Percentiles rank a stretch among this genome's conserved stretches.
phyloP scores from a whole-genome alignment of 2,888 invertebrate species.

The Exocentrus adspersus region DNA sequence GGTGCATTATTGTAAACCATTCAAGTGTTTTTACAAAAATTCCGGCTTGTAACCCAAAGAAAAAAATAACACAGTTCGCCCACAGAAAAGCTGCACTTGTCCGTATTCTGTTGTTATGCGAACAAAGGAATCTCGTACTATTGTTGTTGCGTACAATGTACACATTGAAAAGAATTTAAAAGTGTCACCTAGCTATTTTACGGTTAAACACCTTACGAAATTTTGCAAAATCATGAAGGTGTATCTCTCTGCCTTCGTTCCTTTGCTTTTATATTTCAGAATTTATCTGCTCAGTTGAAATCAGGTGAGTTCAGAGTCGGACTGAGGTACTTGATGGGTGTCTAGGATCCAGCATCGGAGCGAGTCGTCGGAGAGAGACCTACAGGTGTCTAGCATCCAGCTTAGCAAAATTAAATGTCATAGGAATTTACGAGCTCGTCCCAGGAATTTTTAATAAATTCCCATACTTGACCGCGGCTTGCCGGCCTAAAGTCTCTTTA shows the following conservation, averaged over 20 bases:
- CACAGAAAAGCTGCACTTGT: slow-evolving; percentile 47
- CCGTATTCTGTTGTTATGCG: slow-evolving; percentile 34
- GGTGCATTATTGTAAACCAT: slow-evolving; percentile 7
- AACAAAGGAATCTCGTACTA: slow-evolving; percentile 46
- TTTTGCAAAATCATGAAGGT: slow-evolving; percentile 10
- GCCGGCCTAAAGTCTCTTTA: too few species aligned
- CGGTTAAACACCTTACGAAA: slow-evolving; percentile 46
- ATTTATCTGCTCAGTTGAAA: neutral
- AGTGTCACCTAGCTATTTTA: slow-evolving; percentile 49
- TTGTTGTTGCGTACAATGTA: slow-evolving; percentile 46
- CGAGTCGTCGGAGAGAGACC: too few species aligned
- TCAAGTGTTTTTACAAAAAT: slow-evolving; percentile 36
- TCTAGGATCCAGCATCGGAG: too few species aligned
- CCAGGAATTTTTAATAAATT: too few species aligned
- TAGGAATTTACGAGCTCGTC: too few species aligned
- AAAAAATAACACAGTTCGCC: slow-evolving; percentile 40
- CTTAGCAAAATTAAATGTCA: too few species aligned
- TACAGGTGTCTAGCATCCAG: too few species aligned
- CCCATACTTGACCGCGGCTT: too few species aligned
- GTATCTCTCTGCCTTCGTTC: neutral
- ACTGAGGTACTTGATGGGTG: too few species aligned
- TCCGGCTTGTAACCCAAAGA: slow-evolving; percentile 31
- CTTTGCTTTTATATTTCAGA: neutral
- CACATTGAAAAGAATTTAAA: slow-evolving; percentile 48
- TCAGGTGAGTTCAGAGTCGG: too few species aligned